Evolutionary conservation across 1,140 invertebrate genomes (phyloP), one percentile per base, ranked within the genome.

Genomic region (Drosophila sechellia): DNA sequence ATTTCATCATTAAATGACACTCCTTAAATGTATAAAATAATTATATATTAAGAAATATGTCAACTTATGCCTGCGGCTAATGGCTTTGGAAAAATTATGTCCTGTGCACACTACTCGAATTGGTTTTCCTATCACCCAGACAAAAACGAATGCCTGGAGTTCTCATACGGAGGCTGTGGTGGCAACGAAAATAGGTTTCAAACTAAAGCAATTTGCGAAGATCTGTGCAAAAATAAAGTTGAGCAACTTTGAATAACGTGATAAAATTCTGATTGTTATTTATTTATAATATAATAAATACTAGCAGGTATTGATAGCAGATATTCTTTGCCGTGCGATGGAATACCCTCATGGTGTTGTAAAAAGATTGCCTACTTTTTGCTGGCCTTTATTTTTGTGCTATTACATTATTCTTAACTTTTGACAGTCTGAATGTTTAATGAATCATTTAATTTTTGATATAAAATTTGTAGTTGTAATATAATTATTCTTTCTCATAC

Each of bases 121-220:
- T 5, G 17, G n/a, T 98, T 96, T 96, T 97, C 96, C 91, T 98
- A 96, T 86, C 95, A 98, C 81, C 85, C 92, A 1, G 93, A 94
- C 1, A 92, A 94, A 17, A 95, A 96, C 79, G 94, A 95, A 20
- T 97, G 96, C 76, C 93, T 93, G 1, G 95, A 95, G 74, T 97
- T 97, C 74, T 93, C 95, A 12, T 97, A 95, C 80, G 94, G 95
- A 5, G 96, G 96, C 2, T 97, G 97, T 90, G 94, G 96, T 55
- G 97, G 97, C 37, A 99, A 98, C 91, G 95, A 95, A 49, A 98
- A 98, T 92, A 95, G 95, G 76, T 99, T 98, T 12, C 0, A 2
- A 3, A 46, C 17, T 4, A 58, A 35, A 22, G 17, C 11, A 11
- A 4, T 46, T 12, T 56, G 54, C 17, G 39, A 56, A 11, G 25